A percentile compares a stretch with the other conserved stretches of the same genome.
These are phyloP conservation scores for Anolis carolinensis DNA, from an alignment of 2,113 vertebrate genomes.

Conservation along the genomic window DNA sequence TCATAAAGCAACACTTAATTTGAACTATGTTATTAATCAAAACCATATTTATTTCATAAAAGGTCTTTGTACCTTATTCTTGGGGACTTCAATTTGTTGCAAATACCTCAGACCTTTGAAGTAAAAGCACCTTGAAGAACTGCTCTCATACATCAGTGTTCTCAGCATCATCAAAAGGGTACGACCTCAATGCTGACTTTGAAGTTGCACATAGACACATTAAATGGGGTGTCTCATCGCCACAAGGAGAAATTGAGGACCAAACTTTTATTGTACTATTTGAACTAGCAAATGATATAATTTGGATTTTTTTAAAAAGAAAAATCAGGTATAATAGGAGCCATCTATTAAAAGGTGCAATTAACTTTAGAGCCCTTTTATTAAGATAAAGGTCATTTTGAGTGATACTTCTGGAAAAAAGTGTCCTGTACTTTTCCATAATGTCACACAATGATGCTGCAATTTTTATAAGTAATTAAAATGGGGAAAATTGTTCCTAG, in stretches of 20 bases:
- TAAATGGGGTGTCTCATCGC: constrained; percentile 4
- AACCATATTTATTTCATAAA: constrained; percentile 55
- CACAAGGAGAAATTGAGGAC: accelerated
- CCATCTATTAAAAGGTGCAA: constrained; percentile 42
- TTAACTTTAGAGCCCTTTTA: constrained; percentile 52
- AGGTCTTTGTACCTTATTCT: constrained; percentile 34
- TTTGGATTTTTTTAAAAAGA: constrained; percentile 11
- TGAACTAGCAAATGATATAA: constrained; percentile 3
- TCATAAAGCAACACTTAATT: constrained; percentile 63
- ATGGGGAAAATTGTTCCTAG: constrained; percentile 45
- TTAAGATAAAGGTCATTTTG: constrained; percentile 53
- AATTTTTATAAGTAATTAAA: constrained; percentile 45
- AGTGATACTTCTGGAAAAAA: constrained; percentile 42
- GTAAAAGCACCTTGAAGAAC: constrained; percentile 1
- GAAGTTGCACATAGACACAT: constrained; percentile 22
- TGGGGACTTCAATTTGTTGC: constrained; percentile 35
- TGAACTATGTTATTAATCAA: constrained; percentile 68
- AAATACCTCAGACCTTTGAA: constrained; percentile 49
- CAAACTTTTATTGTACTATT: not conserved
- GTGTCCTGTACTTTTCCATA: constrained; percentile 38
- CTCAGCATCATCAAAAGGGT: not conserved
- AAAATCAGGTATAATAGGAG: constrained; percentile 25
- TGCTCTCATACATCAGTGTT: not conserved
- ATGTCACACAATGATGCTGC: constrained; percentile 32
- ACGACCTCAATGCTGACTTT: not conserved